Conservation (phyloP, 2,797 vertebrate species). For the Loriculus beryllinus region DNA sequence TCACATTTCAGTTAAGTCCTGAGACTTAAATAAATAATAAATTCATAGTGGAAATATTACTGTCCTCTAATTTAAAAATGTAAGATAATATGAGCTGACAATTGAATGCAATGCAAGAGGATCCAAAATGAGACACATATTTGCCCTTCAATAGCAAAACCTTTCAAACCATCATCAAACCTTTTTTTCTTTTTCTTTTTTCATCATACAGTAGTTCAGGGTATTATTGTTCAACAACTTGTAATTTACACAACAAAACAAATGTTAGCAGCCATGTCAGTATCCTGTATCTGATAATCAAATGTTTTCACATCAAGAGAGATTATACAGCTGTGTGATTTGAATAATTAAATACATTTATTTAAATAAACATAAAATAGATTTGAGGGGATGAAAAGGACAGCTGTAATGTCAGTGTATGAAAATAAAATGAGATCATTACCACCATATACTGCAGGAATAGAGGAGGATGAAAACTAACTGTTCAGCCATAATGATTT, state of each 20-base stretch:
- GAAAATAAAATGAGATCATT: conserved; percentile 73
- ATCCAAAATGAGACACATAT: background rate
- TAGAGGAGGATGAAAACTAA: conserved; percentile 63
- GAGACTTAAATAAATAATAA: background rate
- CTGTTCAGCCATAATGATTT: conserved; percentile 71
- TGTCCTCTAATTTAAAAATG: background rate
- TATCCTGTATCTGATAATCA: conserved; percentile 31
- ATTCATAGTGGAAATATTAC: background rate
- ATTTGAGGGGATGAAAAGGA: conserved; percentile 5
- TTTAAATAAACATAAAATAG: conserved; percentile 65
- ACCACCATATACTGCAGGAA: conserved; percentile 45
- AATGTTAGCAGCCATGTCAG: conserved; percentile 18
- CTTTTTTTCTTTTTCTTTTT: background rate
- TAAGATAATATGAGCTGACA: background rate
- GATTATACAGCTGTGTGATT: conserved; percentile 52
- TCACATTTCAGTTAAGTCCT: background rate
- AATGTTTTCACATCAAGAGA: conserved; percentile 12
- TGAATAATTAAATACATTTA: conserved; percentile 69
- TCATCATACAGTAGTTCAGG: background rate
- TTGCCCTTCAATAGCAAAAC: background rate
- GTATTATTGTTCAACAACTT: conserved; percentile 18
- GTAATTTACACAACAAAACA: conserved; percentile 55
- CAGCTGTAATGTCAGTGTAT: conserved; percentile 52
- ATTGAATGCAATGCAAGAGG: background rate
- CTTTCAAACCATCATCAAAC: background rate